phyloP scores from a whole-genome alignment of 2,888 invertebrate genomes.

The Monopis laevigella region DNA sequence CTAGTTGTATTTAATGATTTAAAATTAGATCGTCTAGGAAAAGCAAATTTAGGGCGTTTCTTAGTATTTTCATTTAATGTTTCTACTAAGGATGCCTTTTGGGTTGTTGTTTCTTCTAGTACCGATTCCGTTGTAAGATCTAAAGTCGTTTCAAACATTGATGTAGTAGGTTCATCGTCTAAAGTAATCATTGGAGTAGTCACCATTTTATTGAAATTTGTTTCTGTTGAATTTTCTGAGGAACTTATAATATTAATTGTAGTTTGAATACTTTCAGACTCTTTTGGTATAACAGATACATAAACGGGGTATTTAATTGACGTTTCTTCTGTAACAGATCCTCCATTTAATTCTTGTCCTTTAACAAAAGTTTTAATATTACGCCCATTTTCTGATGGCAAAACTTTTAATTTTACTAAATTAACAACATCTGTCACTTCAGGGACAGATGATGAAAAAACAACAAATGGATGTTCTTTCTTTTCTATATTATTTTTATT shows the following conservation, averaged over 20 bases:
- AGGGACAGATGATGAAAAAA: constrained; percentile 50
- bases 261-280: constrained; percentile 19
- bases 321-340: constrained; percentile 29
- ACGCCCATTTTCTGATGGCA: constrained; percentile 39
- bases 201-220: constrained; percentile 9
- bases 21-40: constrained; percentile 44
- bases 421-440: constrained; percentile 39
- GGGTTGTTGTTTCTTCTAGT: constrained; percentile 40
- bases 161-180: constrained; percentile 22
- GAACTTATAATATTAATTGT: constrained; percentile 24
- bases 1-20: constrained; percentile 44
- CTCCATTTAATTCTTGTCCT: constrained; percentile 47
- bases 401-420: constrained; percentile 38
- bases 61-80: constrained; percentile 25
- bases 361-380: constrained; percentile 48
- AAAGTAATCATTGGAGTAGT: constrained; percentile 14
- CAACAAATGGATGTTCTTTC: constrained; percentile 45
- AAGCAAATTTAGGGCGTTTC: constrained; percentile 43
- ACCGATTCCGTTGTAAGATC: constrained; percentile 31
- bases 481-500: constrained; percentile 26
- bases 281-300: constrained; percentile 31
- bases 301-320: constrained; percentile 35
- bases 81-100: constrained; percentile 36
- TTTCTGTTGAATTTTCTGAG: constrained; percentile 20
- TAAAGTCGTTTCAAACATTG: constrained; percentile 14